Evolutionary conservation across 2,113 vertebrate species (phyloP).

Genomic region (Psittacara wagleri): DNA sequence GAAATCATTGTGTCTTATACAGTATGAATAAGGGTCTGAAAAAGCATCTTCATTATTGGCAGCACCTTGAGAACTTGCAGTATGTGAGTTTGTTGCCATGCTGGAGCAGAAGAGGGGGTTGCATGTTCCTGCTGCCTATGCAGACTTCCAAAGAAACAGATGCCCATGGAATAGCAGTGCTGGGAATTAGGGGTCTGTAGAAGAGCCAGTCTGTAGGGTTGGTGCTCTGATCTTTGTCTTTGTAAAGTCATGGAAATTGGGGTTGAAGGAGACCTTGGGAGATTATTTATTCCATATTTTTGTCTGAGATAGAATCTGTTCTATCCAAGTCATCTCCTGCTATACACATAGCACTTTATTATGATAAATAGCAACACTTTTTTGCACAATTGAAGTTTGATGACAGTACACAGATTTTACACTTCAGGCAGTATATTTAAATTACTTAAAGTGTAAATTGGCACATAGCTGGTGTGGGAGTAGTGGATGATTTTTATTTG

Average conservation of each 20-base stretch:
- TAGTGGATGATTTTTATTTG: not conserved
- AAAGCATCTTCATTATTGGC: not conserved
- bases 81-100: not conserved
- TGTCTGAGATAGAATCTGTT: not conserved
- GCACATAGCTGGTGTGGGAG: not conserved
- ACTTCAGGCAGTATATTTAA: conserved; percentile 26
- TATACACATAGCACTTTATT: not conserved
- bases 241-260: too few relatives aligned
- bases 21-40: not conserved
- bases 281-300: not conserved
- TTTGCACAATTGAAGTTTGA: conserved; percentile 46
- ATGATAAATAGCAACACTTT: not conserved
- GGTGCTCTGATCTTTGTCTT: too few relatives aligned
- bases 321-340: not conserved
- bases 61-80: not conserved
- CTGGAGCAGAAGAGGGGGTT: not conserved
- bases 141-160: not conserved
- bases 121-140: not conserved
- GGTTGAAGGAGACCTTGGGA: not conserved
- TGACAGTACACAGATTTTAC: conserved; percentile 34
- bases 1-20: not conserved
- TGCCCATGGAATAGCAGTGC: not conserved
- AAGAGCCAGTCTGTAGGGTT: too few relatives aligned
- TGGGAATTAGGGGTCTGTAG: not conserved
- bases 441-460: not conserved